Conservation (phyloP, 2,797 vertebrate species). For the Molossus molossus region DNA sequence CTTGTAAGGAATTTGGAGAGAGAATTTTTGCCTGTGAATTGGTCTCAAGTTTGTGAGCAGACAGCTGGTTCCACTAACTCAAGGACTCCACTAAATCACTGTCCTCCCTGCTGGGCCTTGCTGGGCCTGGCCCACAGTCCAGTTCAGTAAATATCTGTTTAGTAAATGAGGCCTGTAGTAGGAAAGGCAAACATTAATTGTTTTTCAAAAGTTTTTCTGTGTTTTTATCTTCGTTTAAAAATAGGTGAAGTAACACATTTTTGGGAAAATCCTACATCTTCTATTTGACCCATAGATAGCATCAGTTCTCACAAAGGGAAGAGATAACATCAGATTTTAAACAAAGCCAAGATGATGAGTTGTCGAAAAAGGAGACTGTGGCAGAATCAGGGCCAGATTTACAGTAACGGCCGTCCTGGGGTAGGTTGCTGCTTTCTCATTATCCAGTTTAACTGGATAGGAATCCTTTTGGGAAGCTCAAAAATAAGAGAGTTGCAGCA, state of each 20-base stretch:
- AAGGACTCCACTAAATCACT: background rate
- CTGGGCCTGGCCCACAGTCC: background rate
- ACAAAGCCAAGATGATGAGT: background rate
- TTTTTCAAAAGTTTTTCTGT: background rate
- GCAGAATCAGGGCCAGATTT: background rate
- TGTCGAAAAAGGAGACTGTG: background rate
- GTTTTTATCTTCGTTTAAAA: constrained; percentile 53
- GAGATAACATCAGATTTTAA: too few relatives aligned
- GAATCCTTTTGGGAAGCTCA: background rate
- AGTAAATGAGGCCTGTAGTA: background rate
- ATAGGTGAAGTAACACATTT: background rate
- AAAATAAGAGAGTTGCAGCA: constrained; percentile 1
- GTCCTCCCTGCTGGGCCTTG: background rate
- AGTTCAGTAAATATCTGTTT: background rate
- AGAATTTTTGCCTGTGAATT: background rate
- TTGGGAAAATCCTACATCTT: background rate
- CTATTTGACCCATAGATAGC: background rate
- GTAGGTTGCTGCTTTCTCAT: background rate
- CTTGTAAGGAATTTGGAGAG: background rate
- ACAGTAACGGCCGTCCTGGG: background rate
- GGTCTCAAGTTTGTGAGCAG: background rate
- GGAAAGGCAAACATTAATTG: background rate
- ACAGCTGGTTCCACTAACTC: background rate
- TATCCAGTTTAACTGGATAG: background rate
- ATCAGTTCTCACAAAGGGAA: background rate